Percentiles rank a stretch among this genome's conserved stretches.
phyloP scores from a whole-genome alignment of 1,140 invertebrate species.

The Chlorops oryzae region DNA sequence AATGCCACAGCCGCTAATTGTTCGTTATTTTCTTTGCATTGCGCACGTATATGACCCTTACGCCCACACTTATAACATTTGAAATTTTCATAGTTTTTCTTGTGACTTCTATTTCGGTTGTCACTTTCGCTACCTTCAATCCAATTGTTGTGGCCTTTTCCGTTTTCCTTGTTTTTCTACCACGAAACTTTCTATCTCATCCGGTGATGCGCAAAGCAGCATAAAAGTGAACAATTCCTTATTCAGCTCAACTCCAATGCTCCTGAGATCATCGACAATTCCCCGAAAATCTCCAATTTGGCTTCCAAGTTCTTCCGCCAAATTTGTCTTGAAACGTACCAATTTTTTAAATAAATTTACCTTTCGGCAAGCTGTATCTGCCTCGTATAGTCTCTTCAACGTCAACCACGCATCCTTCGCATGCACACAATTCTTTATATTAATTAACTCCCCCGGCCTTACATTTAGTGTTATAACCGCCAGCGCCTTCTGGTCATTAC shows the following conservation, averaged over 20 bases:
- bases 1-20: constrained; percentile 3
- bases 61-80: constrained; percentile 10
- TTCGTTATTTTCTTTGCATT: constrained; percentile 2
- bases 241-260: constrained; percentile 5
- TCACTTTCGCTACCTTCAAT: background rate
- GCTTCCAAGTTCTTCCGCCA: background rate
- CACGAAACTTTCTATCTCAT: constrained; percentile 15
- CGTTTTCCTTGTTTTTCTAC: constrained; percentile 5
- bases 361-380: constrained; percentile 7
- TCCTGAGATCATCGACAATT: constrained; percentile 4
- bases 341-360: constrained; percentile 14
- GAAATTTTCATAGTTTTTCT: constrained; percentile 4
- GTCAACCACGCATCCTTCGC: constrained; percentile 10
- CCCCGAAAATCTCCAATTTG: constrained; percentile 12
- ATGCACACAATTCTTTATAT: constrained; percentile 8
- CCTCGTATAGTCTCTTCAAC: constrained; percentile 3
- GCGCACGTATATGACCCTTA: constrained; percentile 8
- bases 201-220: constrained; percentile 7
- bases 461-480: constrained; percentile 10
- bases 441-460: constrained; percentile 10
- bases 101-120: background rate
- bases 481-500: constrained; percentile 2
- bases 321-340: constrained; percentile 7
- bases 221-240: constrained; percentile 8
- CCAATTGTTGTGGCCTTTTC: background rate